phyloP scores from a whole-genome alignment of 2,797 vertebrate genomes.

The Limnodromus scolopaceus region DNA sequence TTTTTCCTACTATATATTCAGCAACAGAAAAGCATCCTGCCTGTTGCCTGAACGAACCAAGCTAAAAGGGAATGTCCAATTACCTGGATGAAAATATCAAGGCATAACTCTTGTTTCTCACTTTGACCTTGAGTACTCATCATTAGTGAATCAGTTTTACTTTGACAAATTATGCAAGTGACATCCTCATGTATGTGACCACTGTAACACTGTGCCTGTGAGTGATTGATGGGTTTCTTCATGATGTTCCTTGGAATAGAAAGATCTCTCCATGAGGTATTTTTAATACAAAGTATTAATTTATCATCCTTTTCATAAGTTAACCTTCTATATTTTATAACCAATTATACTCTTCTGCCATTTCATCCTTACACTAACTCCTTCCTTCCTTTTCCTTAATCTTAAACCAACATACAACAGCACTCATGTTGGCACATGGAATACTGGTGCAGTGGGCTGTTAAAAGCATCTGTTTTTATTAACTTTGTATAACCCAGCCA shows the following conservation, averaged over 20 bases:
- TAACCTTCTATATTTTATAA: background rate
- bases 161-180: background rate
- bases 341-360: background rate
- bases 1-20: background rate
- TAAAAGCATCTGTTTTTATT: slow-evolving; percentile 9
- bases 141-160: background rate
- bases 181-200: background rate
- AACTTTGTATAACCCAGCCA: background rate
- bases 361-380: background rate
- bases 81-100: background rate
- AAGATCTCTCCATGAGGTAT: background rate
- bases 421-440: fast-evolving
- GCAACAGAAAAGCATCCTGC: background rate
- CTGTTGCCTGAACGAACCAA: background rate
- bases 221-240: background rate
- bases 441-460: background rate
- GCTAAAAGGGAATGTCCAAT: background rate
- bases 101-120: background rate
- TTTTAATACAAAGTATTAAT: background rate
- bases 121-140: background rate
- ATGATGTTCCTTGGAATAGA: background rate
- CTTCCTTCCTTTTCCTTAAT: background rate
- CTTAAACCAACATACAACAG: background rate
- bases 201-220: background rate
- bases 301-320: background rate